These are phyloP conservation scores for Callipepla squamata DNA, from an alignment of 2,113 vertebrate genomes.

Conservation along the genomic window DNA sequence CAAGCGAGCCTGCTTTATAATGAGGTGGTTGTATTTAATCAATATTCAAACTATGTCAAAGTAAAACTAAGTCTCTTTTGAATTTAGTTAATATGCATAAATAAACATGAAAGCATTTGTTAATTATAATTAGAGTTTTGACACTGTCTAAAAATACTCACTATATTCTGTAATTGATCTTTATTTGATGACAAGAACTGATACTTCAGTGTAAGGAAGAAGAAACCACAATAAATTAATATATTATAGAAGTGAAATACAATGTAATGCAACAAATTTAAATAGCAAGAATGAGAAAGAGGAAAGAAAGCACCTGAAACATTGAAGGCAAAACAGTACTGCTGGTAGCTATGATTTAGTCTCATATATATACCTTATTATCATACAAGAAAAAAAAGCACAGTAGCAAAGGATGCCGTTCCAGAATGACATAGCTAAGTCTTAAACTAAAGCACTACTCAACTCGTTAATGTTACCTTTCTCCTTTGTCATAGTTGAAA, in stretches of 20 bases:
- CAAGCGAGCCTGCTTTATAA: neutral
- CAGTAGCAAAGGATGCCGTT: neutral
- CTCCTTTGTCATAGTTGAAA: constrained; percentile 6
- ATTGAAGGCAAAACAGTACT: neutral
- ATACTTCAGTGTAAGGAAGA: neutral
- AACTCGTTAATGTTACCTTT: constrained; percentile 37
- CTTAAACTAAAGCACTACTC: neutral
- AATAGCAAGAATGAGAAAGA: neutral
- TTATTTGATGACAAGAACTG: neutral
- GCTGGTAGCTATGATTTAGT: neutral
- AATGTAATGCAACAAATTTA: neutral
- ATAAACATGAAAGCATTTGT: neutral
- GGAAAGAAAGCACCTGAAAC: neutral
- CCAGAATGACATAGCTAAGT: neutral
- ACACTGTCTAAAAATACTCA: neutral
- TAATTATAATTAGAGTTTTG: neutral
- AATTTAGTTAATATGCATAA: neutral
- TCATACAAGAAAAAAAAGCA: neutral
- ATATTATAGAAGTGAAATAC: neutral
- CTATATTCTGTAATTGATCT: neutral
- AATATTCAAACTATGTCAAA: neutral
- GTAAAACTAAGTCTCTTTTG: neutral
- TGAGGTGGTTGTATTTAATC: neutral
- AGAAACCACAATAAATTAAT: neutral
- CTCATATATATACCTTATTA: neutral